Conservation (phyloP, 2,113 vertebrate genomes). For the Atlantisia rogersi region DNA sequence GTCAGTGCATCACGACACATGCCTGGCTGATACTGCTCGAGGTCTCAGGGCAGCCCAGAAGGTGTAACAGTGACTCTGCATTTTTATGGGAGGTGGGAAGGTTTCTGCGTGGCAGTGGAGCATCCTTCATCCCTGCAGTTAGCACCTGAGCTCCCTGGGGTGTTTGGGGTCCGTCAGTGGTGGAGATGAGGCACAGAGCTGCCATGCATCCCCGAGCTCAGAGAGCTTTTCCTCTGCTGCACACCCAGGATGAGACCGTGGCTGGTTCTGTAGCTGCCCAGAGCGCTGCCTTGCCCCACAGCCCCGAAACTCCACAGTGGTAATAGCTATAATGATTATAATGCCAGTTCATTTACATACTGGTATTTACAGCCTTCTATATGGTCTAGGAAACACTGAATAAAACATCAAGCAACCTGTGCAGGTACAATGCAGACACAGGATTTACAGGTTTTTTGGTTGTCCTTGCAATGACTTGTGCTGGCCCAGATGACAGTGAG, state of each 20-base stretch:
- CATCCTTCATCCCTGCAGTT: background rate
- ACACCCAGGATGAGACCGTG: background rate
- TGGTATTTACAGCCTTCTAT: background rate
- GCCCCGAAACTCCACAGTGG: background rate
- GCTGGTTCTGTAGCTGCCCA: background rate
- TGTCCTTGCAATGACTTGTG: background rate
- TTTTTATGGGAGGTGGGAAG: background rate
- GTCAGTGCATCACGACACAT: background rate
- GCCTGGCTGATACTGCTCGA: background rate
- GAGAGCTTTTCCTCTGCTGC: background rate
- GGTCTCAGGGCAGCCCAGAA: background rate
- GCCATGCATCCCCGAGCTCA: background rate
- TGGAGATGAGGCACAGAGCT: background rate
- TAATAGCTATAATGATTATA: background rate
- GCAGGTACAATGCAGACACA: background rate
- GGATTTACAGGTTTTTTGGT: background rate
- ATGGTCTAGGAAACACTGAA: background rate
- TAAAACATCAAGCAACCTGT: background rate
- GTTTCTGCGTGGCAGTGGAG: background rate
- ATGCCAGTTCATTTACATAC: background rate
- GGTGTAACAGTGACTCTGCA: background rate
- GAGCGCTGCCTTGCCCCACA: background rate
- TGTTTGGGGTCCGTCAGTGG: rapidly evolving
- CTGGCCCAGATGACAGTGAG: background rate
- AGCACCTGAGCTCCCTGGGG: background rate